phyloP scores from a whole-genome alignment of 2,888 invertebrate species.

The Hydriomena furcata region DNA sequence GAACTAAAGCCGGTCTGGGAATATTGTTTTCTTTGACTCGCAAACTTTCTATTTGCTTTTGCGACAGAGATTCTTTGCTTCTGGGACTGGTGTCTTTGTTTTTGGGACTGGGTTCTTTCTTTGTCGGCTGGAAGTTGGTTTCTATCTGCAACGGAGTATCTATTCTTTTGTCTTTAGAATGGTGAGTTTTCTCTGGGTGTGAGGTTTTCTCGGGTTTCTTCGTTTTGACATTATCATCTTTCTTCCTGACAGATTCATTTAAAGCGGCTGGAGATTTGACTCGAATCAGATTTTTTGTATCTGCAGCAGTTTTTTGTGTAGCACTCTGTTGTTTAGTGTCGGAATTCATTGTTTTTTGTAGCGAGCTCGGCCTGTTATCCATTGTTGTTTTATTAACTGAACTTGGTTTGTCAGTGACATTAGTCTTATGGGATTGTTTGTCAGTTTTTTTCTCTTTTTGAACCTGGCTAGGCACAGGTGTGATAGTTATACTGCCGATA shows the following conservation, averaged over 20 bases:
- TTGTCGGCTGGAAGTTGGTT: slow-evolving; percentile 56
- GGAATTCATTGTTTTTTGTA: neutral
- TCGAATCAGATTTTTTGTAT: slow-evolving; percentile 55
- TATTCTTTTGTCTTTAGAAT: slow-evolving; percentile 50
- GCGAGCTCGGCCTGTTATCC: neutral
- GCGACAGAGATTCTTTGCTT: slow-evolving; percentile 57
- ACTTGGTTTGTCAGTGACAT: neutral
- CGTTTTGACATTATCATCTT: slow-evolving; percentile 39
- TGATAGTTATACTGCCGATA: slow-evolving; percentile 76
- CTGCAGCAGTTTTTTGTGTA: slow-evolving; percentile 23
- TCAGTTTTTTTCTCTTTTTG: slow-evolving; percentile 55
- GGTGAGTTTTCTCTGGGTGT: slow-evolving; percentile 28
- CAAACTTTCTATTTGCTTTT: slow-evolving; percentile 68
- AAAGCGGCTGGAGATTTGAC: slow-evolving; percentile 74
- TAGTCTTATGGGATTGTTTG: neutral
- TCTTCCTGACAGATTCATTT: slow-evolving; percentile 69
- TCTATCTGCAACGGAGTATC: slow-evolving; percentile 64
- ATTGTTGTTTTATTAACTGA: neutral
- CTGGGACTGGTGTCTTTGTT: slow-evolving; percentile 63
- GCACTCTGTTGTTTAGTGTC: neutral
- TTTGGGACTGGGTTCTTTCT: slow-evolving; percentile 63
- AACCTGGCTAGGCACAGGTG: slow-evolving; percentile 57
- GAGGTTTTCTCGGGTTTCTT: slow-evolving; percentile 40
- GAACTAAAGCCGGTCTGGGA: slow-evolving; percentile 66
- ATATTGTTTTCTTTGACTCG: slow-evolving; percentile 68